Evolutionary conservation across 2,888 invertebrate genomes (phyloP), one percentile per base, ranked within the genome.

Genomic region (Rotaria magnacalcarata): DNA sequence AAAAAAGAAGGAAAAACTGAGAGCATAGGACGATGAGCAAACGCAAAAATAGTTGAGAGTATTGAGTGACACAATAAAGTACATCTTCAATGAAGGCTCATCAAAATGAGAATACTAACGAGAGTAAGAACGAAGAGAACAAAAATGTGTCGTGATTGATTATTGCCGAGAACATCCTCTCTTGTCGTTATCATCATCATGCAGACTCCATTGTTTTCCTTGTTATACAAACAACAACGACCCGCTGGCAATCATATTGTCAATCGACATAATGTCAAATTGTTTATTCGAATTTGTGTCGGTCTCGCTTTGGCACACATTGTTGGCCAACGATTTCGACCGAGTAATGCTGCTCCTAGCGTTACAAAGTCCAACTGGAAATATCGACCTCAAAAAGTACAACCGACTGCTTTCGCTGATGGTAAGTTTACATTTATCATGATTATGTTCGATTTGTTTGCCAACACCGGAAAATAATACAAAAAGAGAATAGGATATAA

Each of bases 261-360:
- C 34, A 67, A 67, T 67, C 67, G 67, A 34, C 34, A 67, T 67
- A 67, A 67, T 34, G 67, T 67, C 67, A 67, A 67, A 34, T 67
- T 34, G 19, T 34, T 67, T 34, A 67, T 67, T 67, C 67, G 67
- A 5, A 67, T 67, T 19, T 16, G 34, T 19, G 67, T 67, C 34
- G 67, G 67, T 2, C 67, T 67, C 4, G 34, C 67, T 34, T 67
- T 67, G 19, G 67, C 67, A 16, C 67, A 67, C 19, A 34, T 67
- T 14, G 19, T 67, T 34, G 67, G 67, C 1, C 67, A 67, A 67
- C 67, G 67, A 19, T 27, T 67, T 67, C 67, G 34, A 41, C 67
- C 67, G 34, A 67, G 34, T 67, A 16, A 41, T 67, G 67, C 67
- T 19, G 67, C 67, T 16, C 67, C 67, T 6, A 41, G 67, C 34